Base-by-base conservation (phyloP, 1,140 invertebrate genomes). In the Cylas formicarius region DNA sequence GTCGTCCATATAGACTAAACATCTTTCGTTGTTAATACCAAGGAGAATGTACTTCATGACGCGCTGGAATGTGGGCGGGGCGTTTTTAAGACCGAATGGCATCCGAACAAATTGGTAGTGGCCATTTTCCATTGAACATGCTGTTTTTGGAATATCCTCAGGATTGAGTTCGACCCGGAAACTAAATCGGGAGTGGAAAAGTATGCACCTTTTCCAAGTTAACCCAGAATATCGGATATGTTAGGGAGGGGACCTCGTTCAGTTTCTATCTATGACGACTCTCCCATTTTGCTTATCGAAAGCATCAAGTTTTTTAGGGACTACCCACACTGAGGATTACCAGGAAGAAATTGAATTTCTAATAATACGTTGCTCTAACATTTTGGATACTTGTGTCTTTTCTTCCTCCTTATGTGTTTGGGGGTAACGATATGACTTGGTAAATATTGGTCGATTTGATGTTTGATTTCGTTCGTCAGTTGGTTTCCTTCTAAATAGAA, bases 31-130 rank as follows among this genome's bases (percentile, higher is more conserved):
- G 18, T 45, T 33, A 6, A 45, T n/a, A 8, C 32, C 45, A 17
- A 9, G 8, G 7, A 48, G 23, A 26, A 48, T 44, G 16, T 44
- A 43, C 19, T 48, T 20, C 45, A 48, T 48, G 11, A 48, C 45
- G 9, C 39, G 5, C 16, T 48, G 45, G 36, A 48, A 48, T 8
- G 27, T 34, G 7, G 1, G 10, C 13, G 44, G 44, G 4, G 37
- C 16, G 28, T 48, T 44, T 23, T 48, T 48, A 10, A 44, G 13
- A 18, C 40, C 28, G 27, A 22, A 47, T 7, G 38, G 37, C 14
- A 32, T 47, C 26, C 38, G 29, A 9, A 8, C 18, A 20, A 41
- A 48, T 48, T 48, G 39, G 7, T 35, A 41, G 14, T 41, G 27
- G 7, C 38, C 26, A 14, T 28, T 41, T 14, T 41, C 38, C 13